These are phyloP conservation scores for Drosophila anceps DNA, from an alignment of 2,888 invertebrate species.

Conservation along the genomic window DNA sequence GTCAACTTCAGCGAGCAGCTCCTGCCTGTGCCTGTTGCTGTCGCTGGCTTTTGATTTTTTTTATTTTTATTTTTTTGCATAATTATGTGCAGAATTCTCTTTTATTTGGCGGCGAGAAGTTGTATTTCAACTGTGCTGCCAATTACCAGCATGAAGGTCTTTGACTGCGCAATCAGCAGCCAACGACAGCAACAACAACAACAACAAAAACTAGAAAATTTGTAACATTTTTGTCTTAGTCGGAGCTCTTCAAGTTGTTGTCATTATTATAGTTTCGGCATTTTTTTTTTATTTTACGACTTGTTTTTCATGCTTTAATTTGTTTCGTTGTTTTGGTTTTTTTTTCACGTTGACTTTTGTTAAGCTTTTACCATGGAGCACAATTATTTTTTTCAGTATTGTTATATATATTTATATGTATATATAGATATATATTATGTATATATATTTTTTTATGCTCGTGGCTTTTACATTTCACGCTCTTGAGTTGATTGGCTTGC, in stretches of 20 bases:
- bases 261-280: constrained; percentile 54
- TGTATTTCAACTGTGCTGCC: constrained; percentile 59
- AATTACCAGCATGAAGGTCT: constrained; percentile 78
- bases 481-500: constrained; percentile 78
- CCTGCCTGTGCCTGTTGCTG: constrained; percentile 39
- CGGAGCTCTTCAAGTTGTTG: constrained; percentile 47
- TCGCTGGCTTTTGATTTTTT: constrained; percentile 24
- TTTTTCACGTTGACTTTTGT: constrained; percentile 42
- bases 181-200: constrained; percentile 27
- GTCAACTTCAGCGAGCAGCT: constrained; percentile 46
- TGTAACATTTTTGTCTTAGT: constrained; percentile 74
- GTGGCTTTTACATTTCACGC: constrained; percentile 70
- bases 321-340: constrained; percentile 58
- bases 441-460: constrained; percentile 19
- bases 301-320: constrained; percentile 78
- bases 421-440: background rate
- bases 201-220: constrained; percentile 73
- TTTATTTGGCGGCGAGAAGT: constrained; percentile 43
- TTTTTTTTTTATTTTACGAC: constrained; percentile 55
- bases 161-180: constrained; percentile 74
- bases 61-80: constrained; percentile 60
- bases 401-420: constrained; percentile 16
- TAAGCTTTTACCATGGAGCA: constrained; percentile 44
- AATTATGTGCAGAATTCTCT: constrained; percentile 70
- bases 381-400: constrained; percentile 40